These are phyloP conservation scores for Matsumyia berberina DNA, from an alignment of 2,888 invertebrate genomes.

Conservation along the genomic window DNA sequence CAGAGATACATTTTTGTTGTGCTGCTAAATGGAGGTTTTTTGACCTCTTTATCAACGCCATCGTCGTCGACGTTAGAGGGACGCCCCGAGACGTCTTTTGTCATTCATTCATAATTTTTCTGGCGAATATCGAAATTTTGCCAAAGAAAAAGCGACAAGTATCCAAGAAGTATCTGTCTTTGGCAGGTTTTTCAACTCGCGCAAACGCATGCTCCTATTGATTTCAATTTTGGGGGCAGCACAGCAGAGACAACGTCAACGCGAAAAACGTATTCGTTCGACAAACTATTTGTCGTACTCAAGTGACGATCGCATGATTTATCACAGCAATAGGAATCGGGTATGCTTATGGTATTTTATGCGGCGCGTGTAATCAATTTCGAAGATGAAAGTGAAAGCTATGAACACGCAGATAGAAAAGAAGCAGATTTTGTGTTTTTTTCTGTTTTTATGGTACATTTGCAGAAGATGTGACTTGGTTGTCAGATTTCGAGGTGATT, in stretches of 20 bases:
- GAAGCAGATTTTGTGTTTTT: background rate
- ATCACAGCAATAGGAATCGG: conserved; percentile 47
- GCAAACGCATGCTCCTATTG: conserved; percentile 45
- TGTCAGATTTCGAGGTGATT: conserved; percentile 42
- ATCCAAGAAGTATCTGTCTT: conserved; percentile 3
- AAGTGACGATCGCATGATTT: conserved; percentile 71
- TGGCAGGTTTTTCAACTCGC: conserved; percentile 57
- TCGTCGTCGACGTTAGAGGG: conserved; percentile 30
- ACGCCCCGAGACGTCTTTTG: conserved; percentile 32
- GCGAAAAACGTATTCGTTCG: conserved; percentile 36
- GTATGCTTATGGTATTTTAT: conserved; percentile 59
- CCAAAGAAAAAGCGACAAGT: conserved; percentile 22
- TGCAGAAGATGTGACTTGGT: conserved; percentile 64
- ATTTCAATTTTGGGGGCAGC: conserved; percentile 22
- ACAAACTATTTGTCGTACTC: conserved; percentile 13
- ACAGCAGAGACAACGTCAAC: conserved; percentile 33
- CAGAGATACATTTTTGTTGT: conserved; percentile 21
- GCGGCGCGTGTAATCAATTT: conserved; percentile 73
- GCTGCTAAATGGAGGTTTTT: conserved; percentile 42
- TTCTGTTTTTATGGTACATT: conserved; percentile 48
- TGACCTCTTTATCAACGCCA: conserved; percentile 63
- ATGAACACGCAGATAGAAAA: conserved; percentile 7
- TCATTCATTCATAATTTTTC: conserved; percentile 58
- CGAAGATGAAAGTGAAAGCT: conserved; percentile 70
- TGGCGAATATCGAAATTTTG: conserved; percentile 53